Conservation (phyloP, 2,888 invertebrate species). For the Fabriciana adippe region DNA sequence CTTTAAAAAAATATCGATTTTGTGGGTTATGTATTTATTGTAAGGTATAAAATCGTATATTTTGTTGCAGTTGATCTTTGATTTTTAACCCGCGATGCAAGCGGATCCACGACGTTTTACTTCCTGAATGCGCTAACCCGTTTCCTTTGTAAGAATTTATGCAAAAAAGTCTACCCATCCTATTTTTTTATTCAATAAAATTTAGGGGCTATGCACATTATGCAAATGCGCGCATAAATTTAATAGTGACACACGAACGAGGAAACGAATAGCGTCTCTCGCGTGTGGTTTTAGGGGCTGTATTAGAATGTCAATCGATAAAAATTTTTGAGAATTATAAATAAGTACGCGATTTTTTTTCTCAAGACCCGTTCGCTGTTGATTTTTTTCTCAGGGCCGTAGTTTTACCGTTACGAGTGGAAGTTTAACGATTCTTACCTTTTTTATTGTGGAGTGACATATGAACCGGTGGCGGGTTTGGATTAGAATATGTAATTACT, state of each 20-base stretch:
- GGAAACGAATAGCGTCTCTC: constrained; percentile 42
- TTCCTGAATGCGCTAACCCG: constrained; percentile 81
- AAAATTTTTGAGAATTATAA: constrained; percentile 65
- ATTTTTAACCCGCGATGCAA: constrained; percentile 54
- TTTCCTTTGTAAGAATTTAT: constrained; percentile 82
- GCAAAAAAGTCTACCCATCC: constrained; percentile 83
- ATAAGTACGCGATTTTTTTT: constrained; percentile 75
- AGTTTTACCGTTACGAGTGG: constrained; percentile 70
- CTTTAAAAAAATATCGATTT: constrained; percentile 47
- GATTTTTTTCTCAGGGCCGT: constrained; percentile 76
- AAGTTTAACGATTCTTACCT: constrained; percentile 53
- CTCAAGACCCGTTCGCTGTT: constrained; percentile 58
- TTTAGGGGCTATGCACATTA: constrained; percentile 82
- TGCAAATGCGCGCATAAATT: constrained; percentile 83
- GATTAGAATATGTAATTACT: constrained; percentile 82
- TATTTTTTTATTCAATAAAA: constrained; percentile 83
- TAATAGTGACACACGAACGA: constrained; percentile 56
- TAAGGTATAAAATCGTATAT: constrained; percentile 49
- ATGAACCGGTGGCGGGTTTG: constrained; percentile 74
- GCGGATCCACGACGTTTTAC: constrained; percentile 75
- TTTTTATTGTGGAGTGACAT: constrained; percentile 75
- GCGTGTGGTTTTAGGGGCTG: constrained; percentile 43
- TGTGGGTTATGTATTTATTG: constrained; percentile 46
- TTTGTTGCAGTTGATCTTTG: constrained; percentile 49
- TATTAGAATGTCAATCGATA: constrained; percentile 46